Percentiles rank a stretch among this genome's conserved stretches.
phyloP scores from a whole-genome alignment of 2,113 vertebrate species.

The Nothobranchius kuhntae region DNA sequence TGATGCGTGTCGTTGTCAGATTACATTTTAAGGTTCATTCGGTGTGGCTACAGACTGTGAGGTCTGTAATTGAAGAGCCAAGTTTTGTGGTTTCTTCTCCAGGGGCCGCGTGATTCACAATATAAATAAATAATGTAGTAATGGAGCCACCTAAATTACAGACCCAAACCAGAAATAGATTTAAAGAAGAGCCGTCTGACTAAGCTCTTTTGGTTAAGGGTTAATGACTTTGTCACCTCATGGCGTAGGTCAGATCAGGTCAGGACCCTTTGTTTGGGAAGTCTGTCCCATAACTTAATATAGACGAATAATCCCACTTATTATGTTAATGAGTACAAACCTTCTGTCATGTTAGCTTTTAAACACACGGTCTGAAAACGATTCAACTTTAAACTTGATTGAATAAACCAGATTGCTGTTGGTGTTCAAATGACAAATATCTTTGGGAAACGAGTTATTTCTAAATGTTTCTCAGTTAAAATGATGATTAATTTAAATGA shows the following conservation, averaged over 20 bases:
- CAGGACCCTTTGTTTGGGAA: slow-evolving; percentile 8
- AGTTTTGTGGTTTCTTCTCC: slow-evolving; percentile 71
- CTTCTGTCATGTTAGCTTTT: too few relatives aligned
- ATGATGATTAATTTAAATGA: slow-evolving; percentile 18
- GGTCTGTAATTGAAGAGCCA: slow-evolving; percentile 77
- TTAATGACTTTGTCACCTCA: slow-evolving; percentile 35
- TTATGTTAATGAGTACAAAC: not conserved
- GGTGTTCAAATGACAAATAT: slow-evolving; percentile 6
- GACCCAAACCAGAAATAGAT: slow-evolving; percentile 73
- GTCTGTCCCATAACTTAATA: slow-evolving; percentile 14
- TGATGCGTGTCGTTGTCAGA: slow-evolving; percentile 50
- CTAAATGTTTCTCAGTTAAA: slow-evolving; percentile 29
- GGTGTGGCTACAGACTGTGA: slow-evolving; percentile 67
- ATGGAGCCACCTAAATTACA: slow-evolving; percentile 78
- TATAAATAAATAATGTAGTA: slow-evolving; percentile 81
- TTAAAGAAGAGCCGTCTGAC: slow-evolving; percentile 49
- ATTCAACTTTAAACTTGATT: not conserved
- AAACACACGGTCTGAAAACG: not conserved
- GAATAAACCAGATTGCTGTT: not conserved
- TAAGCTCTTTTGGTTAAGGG: slow-evolving; percentile 38
- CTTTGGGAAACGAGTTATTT: slow-evolving; percentile 6
- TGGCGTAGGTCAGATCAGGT: slow-evolving; percentile 25
- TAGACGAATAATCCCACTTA: not conserved
- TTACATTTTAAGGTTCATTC: slow-evolving; percentile 40
- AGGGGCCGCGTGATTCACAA: slow-evolving; percentile 74